Base-by-base conservation (phyloP, 2,888 invertebrate genomes). In the Falcaria lacertinaria region DNA sequence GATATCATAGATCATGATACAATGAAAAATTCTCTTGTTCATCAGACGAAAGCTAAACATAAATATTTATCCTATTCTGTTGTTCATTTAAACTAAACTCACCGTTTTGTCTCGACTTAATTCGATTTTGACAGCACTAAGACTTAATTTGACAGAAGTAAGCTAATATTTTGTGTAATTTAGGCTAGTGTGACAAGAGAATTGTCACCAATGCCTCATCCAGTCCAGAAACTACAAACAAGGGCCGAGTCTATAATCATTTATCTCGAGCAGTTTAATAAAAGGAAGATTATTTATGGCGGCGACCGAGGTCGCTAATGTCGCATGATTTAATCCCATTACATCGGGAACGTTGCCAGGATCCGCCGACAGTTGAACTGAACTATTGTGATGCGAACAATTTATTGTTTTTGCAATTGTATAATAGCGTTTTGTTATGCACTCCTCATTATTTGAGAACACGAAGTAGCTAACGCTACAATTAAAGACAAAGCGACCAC, bases 181-280 rank as follows among this genome's bases (percentile, higher is more conserved):
- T n/a, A n/a, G n/a, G n/a, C n/a, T n/a, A n/a, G n/a, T n/a, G n/a
- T n/a, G n/a, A n/a, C n/a, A n/a, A n/a, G n/a, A n/a, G n/a, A n/a
- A n/a, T n/a, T n/a, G n/a, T n/a, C n/a, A n/a, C n/a, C 11, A 39
- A 47, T 50, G 53, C 51, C 57, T 61, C 59, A 64, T 64, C 60
- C 51, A 59, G 56, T 37, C 3, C 57, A 57, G 58, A 49, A 61
- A 54, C 57, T 57, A 52, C 59, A 74, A 74, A 74, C 78, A 79
- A 69, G 77, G 71, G 69, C 55, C 58, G 57, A 82, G 80, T 88
- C 84, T 84, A 88, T 89, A 85, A 87, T 85, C 87, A 88, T 89
- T 89, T 89, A 89, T 89, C 87, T 87, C 83, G 64, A 65, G 64
- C 74, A 81, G 85, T 89, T 88, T 89, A 87, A 89, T 89, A 89